These are phyloP conservation scores for Vulpes lagopus DNA, from an alignment of 2,113 vertebrate genomes.

Conservation along the genomic window DNA sequence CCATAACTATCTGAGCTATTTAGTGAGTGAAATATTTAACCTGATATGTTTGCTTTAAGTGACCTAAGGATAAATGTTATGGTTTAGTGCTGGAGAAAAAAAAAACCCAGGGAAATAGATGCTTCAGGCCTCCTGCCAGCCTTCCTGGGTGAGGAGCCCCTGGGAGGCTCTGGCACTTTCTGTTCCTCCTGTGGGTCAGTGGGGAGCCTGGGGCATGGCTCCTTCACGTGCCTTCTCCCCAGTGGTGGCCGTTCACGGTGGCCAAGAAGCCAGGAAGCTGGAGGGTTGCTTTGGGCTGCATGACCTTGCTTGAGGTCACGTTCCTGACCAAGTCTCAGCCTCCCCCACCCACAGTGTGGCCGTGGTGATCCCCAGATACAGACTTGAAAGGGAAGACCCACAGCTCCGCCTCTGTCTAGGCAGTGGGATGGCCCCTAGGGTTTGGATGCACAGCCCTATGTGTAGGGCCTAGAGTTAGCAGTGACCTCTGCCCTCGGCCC, in stretches of 20 bases:
- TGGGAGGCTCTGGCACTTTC: background rate
- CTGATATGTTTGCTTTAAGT: slow-evolving; percentile 75
- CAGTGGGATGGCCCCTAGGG: background rate
- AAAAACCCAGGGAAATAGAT: background rate
- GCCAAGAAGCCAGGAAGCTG: background rate
- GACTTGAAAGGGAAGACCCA: no score
- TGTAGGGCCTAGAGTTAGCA: background rate
- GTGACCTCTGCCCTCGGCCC: background rate
- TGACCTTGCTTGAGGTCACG: background rate
- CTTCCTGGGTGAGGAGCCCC: background rate
- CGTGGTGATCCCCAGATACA: background rate
- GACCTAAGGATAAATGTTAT: slow-evolving; percentile 60
- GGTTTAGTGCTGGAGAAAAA: background rate
- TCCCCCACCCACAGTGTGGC: accelerated
- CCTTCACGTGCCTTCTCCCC: background rate
- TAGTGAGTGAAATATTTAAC: slow-evolving; percentile 86
- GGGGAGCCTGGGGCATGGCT: background rate
- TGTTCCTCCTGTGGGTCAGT: background rate
- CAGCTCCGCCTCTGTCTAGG: no score
- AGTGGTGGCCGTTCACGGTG: no score
- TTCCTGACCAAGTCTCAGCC: background rate
- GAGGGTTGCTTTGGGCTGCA: background rate
- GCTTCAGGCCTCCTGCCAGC: background rate
- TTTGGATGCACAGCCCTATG: background rate
- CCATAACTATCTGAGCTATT: slow-evolving; percentile 80